phyloP scores from a whole-genome alignment of 2,797 vertebrate genomes.

The Heterohyrax brucei region DNA sequence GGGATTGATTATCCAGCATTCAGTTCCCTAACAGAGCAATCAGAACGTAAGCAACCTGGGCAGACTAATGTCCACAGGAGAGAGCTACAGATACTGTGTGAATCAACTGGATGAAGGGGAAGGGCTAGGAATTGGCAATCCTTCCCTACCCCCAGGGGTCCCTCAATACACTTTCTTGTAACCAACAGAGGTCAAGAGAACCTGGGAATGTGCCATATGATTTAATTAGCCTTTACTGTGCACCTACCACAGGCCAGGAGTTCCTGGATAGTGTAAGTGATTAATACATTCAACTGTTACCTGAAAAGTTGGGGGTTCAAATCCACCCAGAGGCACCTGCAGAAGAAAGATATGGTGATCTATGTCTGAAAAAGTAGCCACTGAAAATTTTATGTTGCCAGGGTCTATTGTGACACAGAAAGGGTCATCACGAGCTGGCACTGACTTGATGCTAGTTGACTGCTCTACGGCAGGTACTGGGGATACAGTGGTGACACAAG shows the following conservation, averaged over 20 bases:
- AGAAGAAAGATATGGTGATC: not conserved
- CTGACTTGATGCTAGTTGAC: too few species aligned
- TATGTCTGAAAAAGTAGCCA: not conserved
- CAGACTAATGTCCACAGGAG: not conserved
- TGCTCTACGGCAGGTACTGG: not conserved
- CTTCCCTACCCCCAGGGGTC: not conserved
- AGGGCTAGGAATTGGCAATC: not conserved
- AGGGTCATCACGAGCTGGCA: too few species aligned
- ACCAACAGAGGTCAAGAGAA: not conserved
- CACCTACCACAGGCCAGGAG: not conserved
- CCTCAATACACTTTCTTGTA: not conserved
- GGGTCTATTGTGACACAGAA: not conserved
- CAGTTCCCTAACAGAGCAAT: constrained; percentile 32
- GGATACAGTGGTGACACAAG: not conserved
- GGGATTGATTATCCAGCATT: not conserved
- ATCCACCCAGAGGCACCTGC: not conserved
- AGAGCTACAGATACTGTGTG: constrained; percentile 65
- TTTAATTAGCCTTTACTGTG: not conserved
- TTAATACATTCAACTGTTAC: too few species aligned
- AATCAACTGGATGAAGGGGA: rapidly evolving
- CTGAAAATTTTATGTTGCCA: not conserved
- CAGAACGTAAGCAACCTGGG: rapidly evolving
- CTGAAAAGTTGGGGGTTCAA: not conserved
- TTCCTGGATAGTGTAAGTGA: too few species aligned
- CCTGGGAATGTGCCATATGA: not conserved